Base-by-base conservation (phyloP, 1,140 invertebrate species). In the Drosophila pachea region DNA sequence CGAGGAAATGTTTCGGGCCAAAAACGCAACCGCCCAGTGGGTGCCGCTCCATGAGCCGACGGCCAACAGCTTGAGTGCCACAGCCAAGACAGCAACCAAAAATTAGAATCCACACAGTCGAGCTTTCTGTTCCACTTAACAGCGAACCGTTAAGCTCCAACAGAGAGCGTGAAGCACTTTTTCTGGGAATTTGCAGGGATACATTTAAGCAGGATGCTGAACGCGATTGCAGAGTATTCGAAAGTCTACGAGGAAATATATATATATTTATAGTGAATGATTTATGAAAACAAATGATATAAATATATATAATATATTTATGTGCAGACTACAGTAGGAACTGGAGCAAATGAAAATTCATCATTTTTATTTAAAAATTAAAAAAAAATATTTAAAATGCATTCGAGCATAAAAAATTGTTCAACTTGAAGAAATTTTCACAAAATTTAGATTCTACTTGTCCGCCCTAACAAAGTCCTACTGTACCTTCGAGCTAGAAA, bases 1-100 rank as follows among this genome's bases (percentile, higher is more conserved):
- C 62, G 89, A 91, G 29, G 90, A 92, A 63, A 90, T 92, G 70
- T 83, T 92, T 50, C 88, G 91, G 7, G 91, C 91, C 31, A 92
- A 91, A 59, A 91, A 90, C 48, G 91, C 92, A 6, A 91, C 91
- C 0, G 91, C 91, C 4, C 91, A 92, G 82, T 92, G 92, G 92
- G 81, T 92, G 12, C 89, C 91, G 14, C 73, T 92, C 2, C 87
- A 89, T 4, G 87, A 89, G 63, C 78, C 78, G 4, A 43, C 12
- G 4, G 68, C 61, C 1, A 77, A 48, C 7, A 86, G 74, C 35
- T 86, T 86, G 68, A 58, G 54, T 36, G 62, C 33, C 40, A 38
- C 76, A 72, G 74, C 74, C 43, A 86, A 86, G 74, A 50, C 59
- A 47, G n/a, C 64, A 72, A 68, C 66, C 73, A 81, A 81, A 56